Percentiles rank a stretch among this genome's conserved stretches.
These are phyloP conservation scores for Volucella bombylans DNA, from an alignment of 2,888 invertebrate species.

Conservation along the genomic window DNA sequence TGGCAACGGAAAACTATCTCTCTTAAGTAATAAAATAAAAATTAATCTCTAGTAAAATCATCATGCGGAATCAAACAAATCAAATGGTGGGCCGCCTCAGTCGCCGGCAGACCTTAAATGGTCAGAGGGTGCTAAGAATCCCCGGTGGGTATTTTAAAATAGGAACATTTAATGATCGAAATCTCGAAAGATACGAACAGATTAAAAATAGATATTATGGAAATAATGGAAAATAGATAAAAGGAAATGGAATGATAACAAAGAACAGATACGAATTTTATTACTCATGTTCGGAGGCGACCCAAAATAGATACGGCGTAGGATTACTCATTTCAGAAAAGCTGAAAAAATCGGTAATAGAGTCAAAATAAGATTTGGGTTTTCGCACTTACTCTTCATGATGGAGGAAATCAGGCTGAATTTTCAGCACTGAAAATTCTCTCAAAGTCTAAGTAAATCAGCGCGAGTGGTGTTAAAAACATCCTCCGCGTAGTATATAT, in stretches of 20 bases:
- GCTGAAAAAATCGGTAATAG: no score
- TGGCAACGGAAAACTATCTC: conserved; percentile 1
- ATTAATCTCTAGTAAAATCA: no score
- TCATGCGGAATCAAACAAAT: no score
- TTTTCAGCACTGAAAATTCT: no score
- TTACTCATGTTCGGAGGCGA: not conserved
- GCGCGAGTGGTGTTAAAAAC: no score
- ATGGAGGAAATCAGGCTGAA: no score
- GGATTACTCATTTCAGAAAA: no score
- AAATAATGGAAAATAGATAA: no score
- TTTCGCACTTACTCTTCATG: no score
- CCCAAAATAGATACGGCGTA: no score
- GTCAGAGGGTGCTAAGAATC: conserved; percentile 2
- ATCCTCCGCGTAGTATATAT: no score
- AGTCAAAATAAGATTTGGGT: rapidly evolving
- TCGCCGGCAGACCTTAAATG: not conserved
- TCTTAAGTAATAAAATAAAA: not conserved
- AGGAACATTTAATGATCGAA: not conserved
- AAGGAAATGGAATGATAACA: not conserved
- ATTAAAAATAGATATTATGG: not conserved
- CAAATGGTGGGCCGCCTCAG: conserved; percentile 1
- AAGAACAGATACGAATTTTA: not conserved
- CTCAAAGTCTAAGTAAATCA: no score
- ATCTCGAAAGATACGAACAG: not conserved
- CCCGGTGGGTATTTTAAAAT: conserved; percentile 1